These are phyloP conservation scores for Istiophorus platypterus DNA, from an alignment of 2,113 vertebrate species.

Conservation along the genomic window DNA sequence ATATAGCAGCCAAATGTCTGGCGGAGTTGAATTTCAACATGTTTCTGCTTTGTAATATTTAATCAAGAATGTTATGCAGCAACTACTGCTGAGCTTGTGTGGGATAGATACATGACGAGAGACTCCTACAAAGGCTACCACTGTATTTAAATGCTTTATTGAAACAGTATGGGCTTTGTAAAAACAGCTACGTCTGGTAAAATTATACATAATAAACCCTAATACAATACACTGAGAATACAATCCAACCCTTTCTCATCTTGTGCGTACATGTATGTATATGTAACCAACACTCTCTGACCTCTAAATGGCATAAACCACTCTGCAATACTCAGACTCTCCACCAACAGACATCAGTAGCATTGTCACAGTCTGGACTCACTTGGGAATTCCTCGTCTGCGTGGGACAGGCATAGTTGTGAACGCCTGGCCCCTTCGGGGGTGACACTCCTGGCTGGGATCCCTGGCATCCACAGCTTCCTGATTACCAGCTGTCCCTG, in stretches of 20 bases:
- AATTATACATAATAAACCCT: slow-evolving; percentile 20
- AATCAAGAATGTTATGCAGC: slow-evolving; percentile 19
- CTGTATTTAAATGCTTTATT: slow-evolving; percentile 18
- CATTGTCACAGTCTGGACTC: slow-evolving; percentile 35
- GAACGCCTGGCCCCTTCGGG: slow-evolving; percentile 45
- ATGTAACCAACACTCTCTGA: slow-evolving; percentile 40
- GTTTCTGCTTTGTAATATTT: slow-evolving; percentile 15
- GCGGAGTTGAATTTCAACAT: not conserved
- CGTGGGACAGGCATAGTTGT: slow-evolving; percentile 46
- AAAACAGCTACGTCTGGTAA: slow-evolving; percentile 25
- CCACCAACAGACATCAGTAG: slow-evolving; percentile 12
- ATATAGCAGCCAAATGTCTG: not conserved
- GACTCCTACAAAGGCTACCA: slow-evolving; percentile 1
- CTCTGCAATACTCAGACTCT: slow-evolving; percentile 18
- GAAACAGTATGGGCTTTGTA: slow-evolving; percentile 38
- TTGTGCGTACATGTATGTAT: slow-evolving; percentile 3
- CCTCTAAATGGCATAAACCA: slow-evolving; percentile 16
- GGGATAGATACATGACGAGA: slow-evolving; percentile 3
- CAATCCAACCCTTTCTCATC: slow-evolving; percentile 10
- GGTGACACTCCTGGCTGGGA: slow-evolving; percentile 60
- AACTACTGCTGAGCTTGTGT: not conserved
- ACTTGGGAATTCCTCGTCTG: slow-evolving; percentile 47
- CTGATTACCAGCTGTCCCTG: slow-evolving; percentile 76
- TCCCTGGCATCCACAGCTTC: slow-evolving; percentile 69
- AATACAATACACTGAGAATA: slow-evolving; percentile 15